These are phyloP conservation scores for Cremastinae sp. DNA, from an alignment of 2,888 invertebrate genomes.

Conservation along the genomic window DNA sequence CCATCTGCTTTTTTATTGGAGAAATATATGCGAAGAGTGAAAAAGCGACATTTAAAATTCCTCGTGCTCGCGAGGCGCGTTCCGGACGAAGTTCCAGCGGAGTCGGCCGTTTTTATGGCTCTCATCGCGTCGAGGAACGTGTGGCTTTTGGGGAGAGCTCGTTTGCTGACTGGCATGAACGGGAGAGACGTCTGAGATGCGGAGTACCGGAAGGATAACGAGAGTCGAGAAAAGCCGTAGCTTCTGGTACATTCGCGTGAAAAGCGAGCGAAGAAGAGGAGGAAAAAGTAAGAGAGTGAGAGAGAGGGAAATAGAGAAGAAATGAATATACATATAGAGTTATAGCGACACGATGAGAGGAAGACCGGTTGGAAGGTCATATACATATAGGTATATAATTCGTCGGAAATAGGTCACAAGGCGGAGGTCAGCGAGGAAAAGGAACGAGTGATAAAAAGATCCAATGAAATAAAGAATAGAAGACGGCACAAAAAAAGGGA, in stretches of 20 bases:
- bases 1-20: not conserved
- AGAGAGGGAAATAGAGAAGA: slow-evolving; percentile 16
- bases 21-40: not conserved
- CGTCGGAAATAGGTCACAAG: slow-evolving; percentile 65
- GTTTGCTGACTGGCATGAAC: slow-evolving; percentile 49
- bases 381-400: slow-evolving; percentile 40
- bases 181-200: slow-evolving; percentile 17
- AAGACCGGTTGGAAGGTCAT: slow-evolving; percentile 45
- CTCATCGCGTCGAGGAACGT: slow-evolving; percentile 41
- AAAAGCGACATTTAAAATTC: too few species aligned
- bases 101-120: slow-evolving; percentile 34
- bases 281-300: slow-evolving; percentile 9
- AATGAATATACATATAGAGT: too few species aligned
- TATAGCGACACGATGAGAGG: too few species aligned
- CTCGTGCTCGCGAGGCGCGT: too few species aligned
- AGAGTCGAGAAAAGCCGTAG: slow-evolving; percentile 37
- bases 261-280: slow-evolving; percentile 34
- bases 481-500: slow-evolving; percentile 28
- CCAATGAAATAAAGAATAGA: too few species aligned
- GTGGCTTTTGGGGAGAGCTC: slow-evolving; percentile 45
- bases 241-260: slow-evolving; percentile 41
- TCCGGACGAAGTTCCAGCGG: slow-evolving; percentile 1
- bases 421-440: slow-evolving; percentile 63
- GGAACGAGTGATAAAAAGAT: slow-evolving; percentile 29
- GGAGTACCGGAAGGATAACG: slow-evolving; percentile 20